These are phyloP conservation scores for Gymnogyps californianus DNA, from an alignment of 2,113 vertebrate genomes.

Conservation along the genomic window DNA sequence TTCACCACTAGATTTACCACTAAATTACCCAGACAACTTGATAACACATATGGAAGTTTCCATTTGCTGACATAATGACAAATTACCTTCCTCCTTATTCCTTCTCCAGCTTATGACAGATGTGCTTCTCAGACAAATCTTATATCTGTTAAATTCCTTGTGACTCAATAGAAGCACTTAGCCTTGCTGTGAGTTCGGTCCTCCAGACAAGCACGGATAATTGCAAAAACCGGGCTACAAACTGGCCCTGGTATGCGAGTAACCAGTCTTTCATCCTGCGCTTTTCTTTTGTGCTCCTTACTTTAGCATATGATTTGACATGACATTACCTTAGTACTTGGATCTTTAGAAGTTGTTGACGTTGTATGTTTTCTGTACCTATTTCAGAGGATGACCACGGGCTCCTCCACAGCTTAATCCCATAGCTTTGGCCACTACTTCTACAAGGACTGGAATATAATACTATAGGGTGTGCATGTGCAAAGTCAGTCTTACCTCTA, in stretches of 20 bases:
- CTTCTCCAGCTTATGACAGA: not conserved
- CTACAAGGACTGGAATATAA: not conserved
- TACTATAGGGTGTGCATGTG: too few relatives aligned
- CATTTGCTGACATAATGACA: not conserved
- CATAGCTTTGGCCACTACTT: not conserved
- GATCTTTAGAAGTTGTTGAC: not conserved
- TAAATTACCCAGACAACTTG: not conserved
- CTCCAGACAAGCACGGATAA: not conserved
- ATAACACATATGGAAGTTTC: not conserved
- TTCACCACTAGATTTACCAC: not conserved
- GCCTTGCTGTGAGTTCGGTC: not conserved
- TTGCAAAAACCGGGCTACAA: not conserved
- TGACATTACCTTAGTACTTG: not conserved
- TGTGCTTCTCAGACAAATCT: not conserved
- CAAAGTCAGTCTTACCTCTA: not conserved
- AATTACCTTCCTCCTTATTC: not conserved
- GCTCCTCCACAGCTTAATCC: not conserved
- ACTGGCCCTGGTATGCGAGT: not conserved
- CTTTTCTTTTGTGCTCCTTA: not conserved
- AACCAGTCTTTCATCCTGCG: not conserved
- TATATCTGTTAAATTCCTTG: not conserved
- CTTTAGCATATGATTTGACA: rapidly evolving
- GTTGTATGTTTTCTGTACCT: not conserved
- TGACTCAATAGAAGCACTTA: not conserved
- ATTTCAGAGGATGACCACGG: not conserved